Evolutionary conservation across 1,140 invertebrate species (phyloP).

Genomic region (Dendroctonus valens): DNA sequence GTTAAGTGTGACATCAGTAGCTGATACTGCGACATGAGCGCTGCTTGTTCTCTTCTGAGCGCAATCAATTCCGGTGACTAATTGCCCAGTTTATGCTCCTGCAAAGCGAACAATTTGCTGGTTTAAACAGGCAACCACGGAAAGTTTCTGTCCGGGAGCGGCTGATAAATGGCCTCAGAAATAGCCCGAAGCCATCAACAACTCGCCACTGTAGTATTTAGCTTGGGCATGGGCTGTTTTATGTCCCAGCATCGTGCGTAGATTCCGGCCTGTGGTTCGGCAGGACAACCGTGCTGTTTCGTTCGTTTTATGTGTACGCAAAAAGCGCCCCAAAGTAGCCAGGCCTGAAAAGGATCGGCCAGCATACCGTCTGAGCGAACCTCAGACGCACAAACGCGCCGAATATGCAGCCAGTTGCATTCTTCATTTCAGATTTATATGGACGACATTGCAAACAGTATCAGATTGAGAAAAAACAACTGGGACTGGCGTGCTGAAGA

Average conservation of each 20-base stretch:
- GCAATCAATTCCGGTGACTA: too few species aligned
- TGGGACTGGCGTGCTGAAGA: constrained; percentile 16
- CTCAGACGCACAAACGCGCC: constrained; percentile 30
- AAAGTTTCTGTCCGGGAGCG: constrained; percentile 12
- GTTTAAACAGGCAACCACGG: constrained; percentile 1
- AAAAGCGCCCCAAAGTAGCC: too few species aligned
- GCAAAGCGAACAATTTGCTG: background rate
- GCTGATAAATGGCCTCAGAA: constrained; percentile 20
- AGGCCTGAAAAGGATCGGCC: too few species aligned
- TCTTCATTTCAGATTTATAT: constrained; percentile 33
- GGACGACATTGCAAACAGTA: constrained; percentile 23
- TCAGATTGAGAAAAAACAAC: constrained; percentile 20
- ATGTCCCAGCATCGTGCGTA: too few species aligned
- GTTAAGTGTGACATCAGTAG: too few species aligned
- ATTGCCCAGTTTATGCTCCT: too few species aligned
- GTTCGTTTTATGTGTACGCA: too few species aligned
- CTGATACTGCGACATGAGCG: too few species aligned
- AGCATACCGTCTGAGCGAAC: constrained; percentile 19
- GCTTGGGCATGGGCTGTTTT: too few species aligned
- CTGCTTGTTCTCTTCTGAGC: too few species aligned
- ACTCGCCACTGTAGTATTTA: background rate
- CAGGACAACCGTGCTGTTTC: too few species aligned
- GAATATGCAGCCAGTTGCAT: constrained; percentile 32
- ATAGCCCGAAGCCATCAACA: constrained; percentile 20
- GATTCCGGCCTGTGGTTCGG: too few species aligned